Evolutionary conservation across 2,888 invertebrate genomes (phyloP).

Genomic region (Agonopterix alstromeriana): DNA sequence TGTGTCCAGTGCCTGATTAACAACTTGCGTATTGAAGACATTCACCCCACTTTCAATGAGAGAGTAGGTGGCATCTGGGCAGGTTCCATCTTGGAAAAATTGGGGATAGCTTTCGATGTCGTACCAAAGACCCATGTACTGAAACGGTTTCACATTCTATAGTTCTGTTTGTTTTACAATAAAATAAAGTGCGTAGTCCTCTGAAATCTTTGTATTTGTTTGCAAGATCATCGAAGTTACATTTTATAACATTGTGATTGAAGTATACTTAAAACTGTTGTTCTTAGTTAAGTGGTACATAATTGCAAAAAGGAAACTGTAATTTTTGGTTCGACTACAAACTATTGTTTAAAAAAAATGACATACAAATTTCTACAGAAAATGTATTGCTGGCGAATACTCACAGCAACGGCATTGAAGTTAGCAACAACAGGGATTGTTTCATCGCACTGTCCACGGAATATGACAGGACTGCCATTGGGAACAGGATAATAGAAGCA

Average conservation of each 20-base stretch:
- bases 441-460: conserved; percentile 37
- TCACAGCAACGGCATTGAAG: conserved; percentile 5
- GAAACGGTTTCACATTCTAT: background rate
- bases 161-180: background rate
- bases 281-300: no score
- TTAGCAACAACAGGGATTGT: conserved; percentile 28
- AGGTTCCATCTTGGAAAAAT: conserved; percentile 27
- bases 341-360: no score
- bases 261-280: no score
- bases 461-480: conserved; percentile 25
- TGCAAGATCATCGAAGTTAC: no score
- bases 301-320: no score
- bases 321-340: no score
- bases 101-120: conserved; percentile 27
- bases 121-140: conserved; percentile 9
- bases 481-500: conserved; percentile 44
- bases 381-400: background rate
- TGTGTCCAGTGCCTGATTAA: conserved; percentile 37
- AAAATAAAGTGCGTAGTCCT: background rate
- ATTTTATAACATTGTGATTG: no score
- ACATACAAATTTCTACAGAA: no score
- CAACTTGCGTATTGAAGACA: conserved; percentile 23
- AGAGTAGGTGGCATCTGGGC: conserved; percentile 44
- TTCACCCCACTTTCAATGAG: conserved; percentile 21
- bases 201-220: background rate